Percentiles rank a stretch among this genome's conserved stretches.
Evolutionary conservation across 2,888 invertebrate species (phyloP).

Genomic region (Podabrus alpinus): DNA sequence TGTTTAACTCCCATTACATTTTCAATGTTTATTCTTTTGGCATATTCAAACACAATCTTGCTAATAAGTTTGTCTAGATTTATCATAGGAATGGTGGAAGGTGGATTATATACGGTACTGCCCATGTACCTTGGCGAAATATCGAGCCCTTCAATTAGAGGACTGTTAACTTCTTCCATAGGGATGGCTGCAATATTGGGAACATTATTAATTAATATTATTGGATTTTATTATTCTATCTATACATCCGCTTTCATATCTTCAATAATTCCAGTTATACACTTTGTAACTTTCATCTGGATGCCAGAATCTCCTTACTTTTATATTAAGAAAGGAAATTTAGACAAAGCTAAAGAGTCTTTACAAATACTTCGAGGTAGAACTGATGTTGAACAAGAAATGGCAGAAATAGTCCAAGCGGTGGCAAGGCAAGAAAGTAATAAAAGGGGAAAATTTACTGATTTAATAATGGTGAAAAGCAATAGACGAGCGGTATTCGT

Average conservation of each 20-base stretch:
- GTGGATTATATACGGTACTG: conserved; percentile 50
- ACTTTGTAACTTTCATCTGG: conserved; percentile 62
- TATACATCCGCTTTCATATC: conserved; percentile 61
- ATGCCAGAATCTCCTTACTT: conserved; percentile 70
- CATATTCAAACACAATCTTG: conserved; percentile 62
- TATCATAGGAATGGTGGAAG: conserved; percentile 60
- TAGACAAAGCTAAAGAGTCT: conserved; percentile 58
- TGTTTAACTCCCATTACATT: conserved; percentile 54
- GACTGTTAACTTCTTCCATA: conserved; percentile 66
- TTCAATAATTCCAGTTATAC: conserved; percentile 62
- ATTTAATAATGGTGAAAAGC: conserved; percentile 60
- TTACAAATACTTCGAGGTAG: conserved; percentile 64
- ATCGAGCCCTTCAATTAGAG: conserved; percentile 60
- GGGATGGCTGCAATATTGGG: conserved; percentile 61
- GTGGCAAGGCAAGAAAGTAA: conserved; percentile 55
- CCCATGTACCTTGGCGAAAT: conserved; percentile 67
- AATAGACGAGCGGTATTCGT: conserved; percentile 67
- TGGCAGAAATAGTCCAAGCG: conserved; percentile 46
- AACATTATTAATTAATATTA: conserved; percentile 65
- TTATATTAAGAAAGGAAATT: conserved; percentile 53
- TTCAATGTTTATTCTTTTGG: conserved; percentile 65
- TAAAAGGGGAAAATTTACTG: conserved; percentile 57
- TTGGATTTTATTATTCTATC: conserved; percentile 64
- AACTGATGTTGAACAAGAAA: conserved; percentile 57
- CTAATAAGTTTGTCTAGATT: conserved; percentile 58